Evolutionary conservation across 2,888 invertebrate genomes (phyloP).

Genomic region (Drosophila prolongata): DNA sequence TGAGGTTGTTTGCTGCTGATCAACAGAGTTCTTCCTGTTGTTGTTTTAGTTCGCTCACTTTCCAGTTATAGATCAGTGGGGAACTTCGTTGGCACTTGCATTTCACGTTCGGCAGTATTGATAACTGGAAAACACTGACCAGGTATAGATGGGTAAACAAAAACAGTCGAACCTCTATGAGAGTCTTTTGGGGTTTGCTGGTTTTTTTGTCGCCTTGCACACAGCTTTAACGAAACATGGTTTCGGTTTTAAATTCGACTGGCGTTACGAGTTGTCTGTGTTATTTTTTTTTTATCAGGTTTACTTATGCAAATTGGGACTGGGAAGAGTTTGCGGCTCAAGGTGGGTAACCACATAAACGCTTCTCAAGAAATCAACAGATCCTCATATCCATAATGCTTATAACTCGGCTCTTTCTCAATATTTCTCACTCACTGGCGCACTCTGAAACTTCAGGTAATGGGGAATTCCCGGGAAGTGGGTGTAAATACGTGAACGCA

Average conservation of each 20-base stretch:
- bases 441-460: constrained; percentile 3
- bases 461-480: constrained; percentile 33
- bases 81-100: constrained; percentile 16
- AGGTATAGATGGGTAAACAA: constrained; percentile 19
- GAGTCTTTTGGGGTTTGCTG: constrained; percentile 2
- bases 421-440: background rate
- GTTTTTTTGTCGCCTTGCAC: constrained; percentile 3
- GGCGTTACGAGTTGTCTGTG: constrained; percentile 4
- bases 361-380: constrained; percentile 33
- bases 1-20: constrained; percentile 17
- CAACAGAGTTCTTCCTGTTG: constrained; percentile 11
- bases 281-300: constrained; percentile 12
- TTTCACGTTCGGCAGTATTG: background rate
- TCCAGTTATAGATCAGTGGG: constrained; percentile 13
- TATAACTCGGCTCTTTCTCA: background rate
- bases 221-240: constrained; percentile 29
- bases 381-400: constrained; percentile 23
- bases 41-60: constrained; percentile 17
- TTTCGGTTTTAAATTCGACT: constrained; percentile 22
- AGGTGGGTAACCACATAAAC: constrained; percentile 32
- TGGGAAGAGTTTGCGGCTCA: constrained; percentile 30
- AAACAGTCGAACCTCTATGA: constrained; percentile 3
- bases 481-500: constrained; percentile 31
- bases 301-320: constrained; percentile 23
- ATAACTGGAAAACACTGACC: constrained; percentile 26